A percentile compares a stretch with the other conserved stretches of the same genome.
These are phyloP conservation scores for Sternarchorhynchus goeldii DNA, from an alignment of 2,797 vertebrate species.

Conservation along the genomic window DNA sequence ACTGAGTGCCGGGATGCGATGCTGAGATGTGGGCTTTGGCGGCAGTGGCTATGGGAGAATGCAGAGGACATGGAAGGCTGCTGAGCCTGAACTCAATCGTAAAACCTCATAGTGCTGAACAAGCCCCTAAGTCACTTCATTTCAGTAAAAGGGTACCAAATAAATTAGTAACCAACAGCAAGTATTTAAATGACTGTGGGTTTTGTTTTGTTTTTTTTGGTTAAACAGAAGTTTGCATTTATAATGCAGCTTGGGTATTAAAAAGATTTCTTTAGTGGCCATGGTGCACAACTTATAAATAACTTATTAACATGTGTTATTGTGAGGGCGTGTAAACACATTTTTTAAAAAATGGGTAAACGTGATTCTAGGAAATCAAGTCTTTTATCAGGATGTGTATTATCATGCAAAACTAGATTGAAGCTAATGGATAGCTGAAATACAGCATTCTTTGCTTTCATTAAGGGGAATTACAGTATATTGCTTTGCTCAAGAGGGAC, in stretches of 20 bases:
- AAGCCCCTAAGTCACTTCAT: background rate
- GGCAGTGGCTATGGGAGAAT: slow-evolving; percentile 77
- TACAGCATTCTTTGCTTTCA: slow-evolving; percentile 1
- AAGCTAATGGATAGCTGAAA: background rate
- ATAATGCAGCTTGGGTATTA: too few species aligned
- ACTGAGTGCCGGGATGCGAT: slow-evolving; percentile 75
- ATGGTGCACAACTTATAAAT: background rate
- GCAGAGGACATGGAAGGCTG: slow-evolving; percentile 70
- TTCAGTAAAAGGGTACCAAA: background rate
- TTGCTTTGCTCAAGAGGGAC: background rate
- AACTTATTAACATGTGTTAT: background rate
- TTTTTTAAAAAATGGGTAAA: background rate
- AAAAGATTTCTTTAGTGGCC: background rate
- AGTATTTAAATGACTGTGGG: too few species aligned
- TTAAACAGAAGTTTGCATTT: too few species aligned
- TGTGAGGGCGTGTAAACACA: background rate
- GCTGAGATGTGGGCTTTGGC: slow-evolving; percentile 77
- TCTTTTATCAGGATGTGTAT: too few species aligned
- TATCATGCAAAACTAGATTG: background rate
- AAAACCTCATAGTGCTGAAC: slow-evolving; percentile 17
- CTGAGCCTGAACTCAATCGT: slow-evolving; percentile 14
- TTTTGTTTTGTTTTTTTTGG: too few species aligned
- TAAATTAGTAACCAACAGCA: too few species aligned
- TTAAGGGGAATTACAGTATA: slow-evolving; percentile 21
- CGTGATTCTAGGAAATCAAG: background rate